Evolutionary conservation across 2,113 vertebrate genomes (phyloP).

Genomic region (Synchiropus splendidus): DNA sequence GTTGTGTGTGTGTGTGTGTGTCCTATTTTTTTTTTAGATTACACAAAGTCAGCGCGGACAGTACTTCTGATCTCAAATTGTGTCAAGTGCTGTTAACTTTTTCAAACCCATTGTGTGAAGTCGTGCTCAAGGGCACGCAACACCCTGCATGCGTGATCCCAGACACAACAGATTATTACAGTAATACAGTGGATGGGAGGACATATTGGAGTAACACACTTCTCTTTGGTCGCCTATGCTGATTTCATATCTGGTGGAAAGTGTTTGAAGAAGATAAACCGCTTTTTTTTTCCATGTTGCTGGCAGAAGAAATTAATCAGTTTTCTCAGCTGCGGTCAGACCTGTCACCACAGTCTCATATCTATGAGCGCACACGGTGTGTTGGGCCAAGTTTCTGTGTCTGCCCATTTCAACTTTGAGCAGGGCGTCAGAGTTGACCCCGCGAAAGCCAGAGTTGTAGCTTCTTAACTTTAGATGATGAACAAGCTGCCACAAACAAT

Average conservation of each 20-base stretch:
- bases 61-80: too few relatives aligned
- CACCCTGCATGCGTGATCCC: background rate
- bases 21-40: too few relatives aligned
- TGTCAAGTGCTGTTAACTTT: too few relatives aligned
- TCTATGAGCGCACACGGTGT: conserved; percentile 1
- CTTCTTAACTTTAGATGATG: too few relatives aligned
- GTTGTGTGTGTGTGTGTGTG: too few relatives aligned
- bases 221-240: conserved; percentile 23
- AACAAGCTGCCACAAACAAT: too few relatives aligned
- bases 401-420: too few relatives aligned
- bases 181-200: conserved; percentile 11
- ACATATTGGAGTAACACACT: conserved; percentile 23
- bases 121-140: too few relatives aligned
- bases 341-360: conserved; percentile 11
- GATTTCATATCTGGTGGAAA: conserved; percentile 31
- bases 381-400: conserved; percentile 15
- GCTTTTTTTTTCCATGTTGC: conserved; percentile 21
- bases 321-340: conserved; percentile 15
- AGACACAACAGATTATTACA: too few relatives aligned
- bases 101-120: background rate
- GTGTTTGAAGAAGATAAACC: conserved; percentile 39
- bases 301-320: conserved; percentile 16
- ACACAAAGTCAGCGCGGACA: too few relatives aligned
- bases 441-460: too few relatives aligned
- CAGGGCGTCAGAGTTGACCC: too few relatives aligned